phyloP scores from a whole-genome alignment of 2,888 invertebrate genomes.

The Exocentrus adspersus region DNA sequence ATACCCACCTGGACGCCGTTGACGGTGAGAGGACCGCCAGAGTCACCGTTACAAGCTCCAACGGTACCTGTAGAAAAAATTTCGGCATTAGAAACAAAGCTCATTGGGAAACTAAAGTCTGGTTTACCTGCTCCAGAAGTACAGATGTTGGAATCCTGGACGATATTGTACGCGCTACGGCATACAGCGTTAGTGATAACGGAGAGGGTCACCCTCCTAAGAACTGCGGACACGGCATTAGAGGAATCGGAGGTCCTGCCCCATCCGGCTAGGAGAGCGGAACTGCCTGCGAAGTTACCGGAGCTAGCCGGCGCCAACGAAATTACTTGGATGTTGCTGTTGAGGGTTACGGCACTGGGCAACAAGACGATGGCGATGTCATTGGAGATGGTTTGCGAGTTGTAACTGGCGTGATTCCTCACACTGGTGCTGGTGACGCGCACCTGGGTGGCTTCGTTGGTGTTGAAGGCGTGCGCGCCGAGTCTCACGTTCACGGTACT shows the following conservation, averaged over 20 bases:
- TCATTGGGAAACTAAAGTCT: no score
- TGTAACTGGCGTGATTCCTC: slow-evolving; percentile 39
- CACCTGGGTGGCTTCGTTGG: slow-evolving; percentile 19
- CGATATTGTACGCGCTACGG: slow-evolving; percentile 57
- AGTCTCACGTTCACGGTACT: slow-evolving; percentile 23
- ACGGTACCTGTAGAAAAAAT: slow-evolving; percentile 34
- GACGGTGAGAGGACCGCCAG: slow-evolving; percentile 20
- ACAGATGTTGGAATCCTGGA: neutral
- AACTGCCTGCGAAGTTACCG: slow-evolving; percentile 56
- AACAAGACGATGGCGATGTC: slow-evolving; percentile 43
- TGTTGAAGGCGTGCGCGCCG: slow-evolving; percentile 25
- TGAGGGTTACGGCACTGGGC: slow-evolving; percentile 30
- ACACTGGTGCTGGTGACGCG: slow-evolving; percentile 46
- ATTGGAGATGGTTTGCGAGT: slow-evolving; percentile 29
- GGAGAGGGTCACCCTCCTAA: slow-evolving; percentile 59
- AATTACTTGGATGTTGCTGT: slow-evolving; percentile 35
- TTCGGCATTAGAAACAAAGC: no score
- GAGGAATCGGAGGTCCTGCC: slow-evolving; percentile 59
- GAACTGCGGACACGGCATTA: slow-evolving; percentile 57
- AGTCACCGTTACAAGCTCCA: slow-evolving; percentile 20
- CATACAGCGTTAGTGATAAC: slow-evolving; percentile 63
- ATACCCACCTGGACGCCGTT: slow-evolving; percentile 12
- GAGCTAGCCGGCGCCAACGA: slow-evolving; percentile 41
- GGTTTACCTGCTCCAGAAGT: neutral
- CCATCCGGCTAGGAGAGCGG: slow-evolving; percentile 64